Conservation (phyloP, 1,140 invertebrate species). For the Pseudomyrmex flavicornis region DNA sequence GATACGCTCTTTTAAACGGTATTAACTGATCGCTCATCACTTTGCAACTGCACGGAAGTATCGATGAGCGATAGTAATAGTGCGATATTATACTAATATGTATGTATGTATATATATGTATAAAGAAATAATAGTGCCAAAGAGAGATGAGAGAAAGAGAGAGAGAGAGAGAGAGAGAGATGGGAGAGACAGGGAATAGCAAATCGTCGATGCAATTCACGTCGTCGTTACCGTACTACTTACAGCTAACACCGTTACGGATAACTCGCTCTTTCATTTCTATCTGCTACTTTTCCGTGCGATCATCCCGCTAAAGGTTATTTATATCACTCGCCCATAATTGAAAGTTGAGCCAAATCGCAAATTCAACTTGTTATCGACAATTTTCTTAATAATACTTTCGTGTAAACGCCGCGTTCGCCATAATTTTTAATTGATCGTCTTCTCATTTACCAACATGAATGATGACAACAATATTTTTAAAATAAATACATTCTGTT, state of each 20-base stretch:
- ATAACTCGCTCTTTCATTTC: conserved; percentile 1
- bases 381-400: neutral
- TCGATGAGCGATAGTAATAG: neutral
- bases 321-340: neutral
- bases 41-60: neutral
- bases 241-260: neutral
- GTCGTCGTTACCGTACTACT: neutral
- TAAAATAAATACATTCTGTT: neutral
- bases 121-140: neutral
- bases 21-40: conserved; percentile 1
- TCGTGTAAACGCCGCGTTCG: neutral
- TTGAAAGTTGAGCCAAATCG: neutral
- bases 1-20: neutral
- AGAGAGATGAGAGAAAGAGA: neutral
- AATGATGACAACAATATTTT: neutral
- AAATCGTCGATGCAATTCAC: neutral
- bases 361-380: neutral
- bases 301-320: neutral
- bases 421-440: neutral
- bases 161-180: neutral
- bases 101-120: too few species aligned
- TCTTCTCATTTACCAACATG: neutral
- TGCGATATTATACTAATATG: neutral
- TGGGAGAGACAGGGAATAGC: neutral
- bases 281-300: neutral